These are phyloP conservation scores for Rhinella marina DNA, from an alignment of 2,797 vertebrate genomes.

Conservation along the genomic window DNA sequence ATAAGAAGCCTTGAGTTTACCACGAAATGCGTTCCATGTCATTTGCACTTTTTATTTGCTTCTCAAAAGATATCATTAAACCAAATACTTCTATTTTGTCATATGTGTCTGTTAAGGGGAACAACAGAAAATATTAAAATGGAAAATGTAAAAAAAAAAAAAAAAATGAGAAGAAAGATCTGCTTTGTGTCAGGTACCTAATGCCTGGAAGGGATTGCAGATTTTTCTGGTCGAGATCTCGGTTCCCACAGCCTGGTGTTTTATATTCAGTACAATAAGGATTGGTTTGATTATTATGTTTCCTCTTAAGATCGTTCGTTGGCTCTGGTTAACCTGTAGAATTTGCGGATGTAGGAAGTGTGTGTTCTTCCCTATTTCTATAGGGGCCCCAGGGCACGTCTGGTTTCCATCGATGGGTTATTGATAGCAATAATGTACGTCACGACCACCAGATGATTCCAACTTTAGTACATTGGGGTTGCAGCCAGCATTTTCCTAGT, in stretches of 20 bases:
- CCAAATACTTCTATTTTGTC: constrained; percentile 61
- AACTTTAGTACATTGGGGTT: constrained; percentile 2
- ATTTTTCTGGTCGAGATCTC: not conserved
- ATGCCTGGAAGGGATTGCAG: too few relatives aligned
- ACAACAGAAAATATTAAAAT: constrained; percentile 27
- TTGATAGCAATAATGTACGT: constrained; percentile 20
- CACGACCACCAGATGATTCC: not conserved
- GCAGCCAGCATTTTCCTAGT: not conserved
- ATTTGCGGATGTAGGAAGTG: not conserved
- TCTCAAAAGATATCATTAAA: constrained; percentile 44
- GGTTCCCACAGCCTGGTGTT: not conserved
- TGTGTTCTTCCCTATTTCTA: not conserved
- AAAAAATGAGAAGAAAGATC: constrained; percentile 1
- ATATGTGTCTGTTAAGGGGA: constrained; percentile 32
- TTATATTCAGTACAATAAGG: constrained; percentile 5
- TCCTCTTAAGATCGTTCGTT: not conserved
- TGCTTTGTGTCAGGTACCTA: not conserved
- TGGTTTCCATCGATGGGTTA: constrained; percentile 2
- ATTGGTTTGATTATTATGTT: constrained; percentile 6
- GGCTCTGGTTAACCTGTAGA: not conserved
- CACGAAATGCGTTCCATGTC: constrained; percentile 29
- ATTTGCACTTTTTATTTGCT: constrained; percentile 55
- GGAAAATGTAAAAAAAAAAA: too few relatives aligned
- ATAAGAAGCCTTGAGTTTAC: constrained; percentile 12
- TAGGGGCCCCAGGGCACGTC: not conserved